Percentiles rank a stretch among this genome's conserved stretches.
Conservation (phyloP, 2,888 invertebrate species). For the Megastigmus dorsalis region DNA sequence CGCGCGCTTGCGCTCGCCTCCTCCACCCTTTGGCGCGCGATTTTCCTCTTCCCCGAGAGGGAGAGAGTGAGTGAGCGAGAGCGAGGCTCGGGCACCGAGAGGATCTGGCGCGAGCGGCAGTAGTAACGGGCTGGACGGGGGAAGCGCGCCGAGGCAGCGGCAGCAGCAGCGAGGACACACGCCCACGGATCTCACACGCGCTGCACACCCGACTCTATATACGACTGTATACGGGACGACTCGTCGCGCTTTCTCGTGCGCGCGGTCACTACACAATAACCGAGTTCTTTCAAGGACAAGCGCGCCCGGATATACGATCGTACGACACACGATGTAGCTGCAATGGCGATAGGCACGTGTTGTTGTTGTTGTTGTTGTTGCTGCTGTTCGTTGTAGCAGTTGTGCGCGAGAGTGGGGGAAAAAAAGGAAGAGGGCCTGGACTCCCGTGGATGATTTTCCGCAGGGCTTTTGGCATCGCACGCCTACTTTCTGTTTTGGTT, state of each 20-base stretch:
- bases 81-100: background rate
- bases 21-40: conserved; percentile 1
- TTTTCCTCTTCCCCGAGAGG: background rate
- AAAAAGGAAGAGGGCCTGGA: too few relatives aligned
- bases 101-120: background rate
- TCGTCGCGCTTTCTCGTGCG: background rate
- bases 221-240: too few relatives aligned
- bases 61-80: background rate
- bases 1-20: conserved; percentile 22
- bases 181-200: too few relatives aligned
- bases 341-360: too few relatives aligned
- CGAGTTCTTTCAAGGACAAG: background rate
- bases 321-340: too few relatives aligned
- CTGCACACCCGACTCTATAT: too few relatives aligned
- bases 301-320: background rate
- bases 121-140: background rate
- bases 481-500: too few relatives aligned
- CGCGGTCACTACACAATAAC: background rate
- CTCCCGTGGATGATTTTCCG: too few relatives aligned
- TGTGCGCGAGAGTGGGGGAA: too few relatives aligned
- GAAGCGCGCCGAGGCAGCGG: background rate
- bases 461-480: too few relatives aligned
- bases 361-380: too few relatives aligned
- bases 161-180: background rate
- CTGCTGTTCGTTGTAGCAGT: too few relatives aligned